Evolutionary conservation across 2,888 invertebrate genomes (phyloP).

Genomic region (Tachina lurida): DNA sequence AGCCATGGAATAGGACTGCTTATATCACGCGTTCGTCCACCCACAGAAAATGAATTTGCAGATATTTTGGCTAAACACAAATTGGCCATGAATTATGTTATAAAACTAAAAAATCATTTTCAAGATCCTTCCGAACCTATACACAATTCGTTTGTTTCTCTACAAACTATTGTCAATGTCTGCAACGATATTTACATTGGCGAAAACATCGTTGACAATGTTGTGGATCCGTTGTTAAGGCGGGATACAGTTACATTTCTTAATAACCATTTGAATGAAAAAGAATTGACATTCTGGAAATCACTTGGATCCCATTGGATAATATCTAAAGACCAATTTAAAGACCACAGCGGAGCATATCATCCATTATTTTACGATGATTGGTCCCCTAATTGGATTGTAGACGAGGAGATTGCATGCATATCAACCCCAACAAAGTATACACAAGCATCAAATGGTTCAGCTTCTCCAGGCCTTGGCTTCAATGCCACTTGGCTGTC

Average conservation of each 20-base stretch:
- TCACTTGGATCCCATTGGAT: conserved; percentile 98
- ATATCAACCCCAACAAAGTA: conserved; percentile 79
- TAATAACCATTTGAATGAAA: conserved; percentile 96
- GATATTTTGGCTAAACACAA: conserved; percentile 99
- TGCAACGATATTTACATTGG: conserved; percentile 94
- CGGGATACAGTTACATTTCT: conserved; percentile 96
- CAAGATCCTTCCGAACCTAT: conserved; percentile 98
- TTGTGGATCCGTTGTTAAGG: conserved; percentile 94
- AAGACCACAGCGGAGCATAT: conserved; percentile 93
- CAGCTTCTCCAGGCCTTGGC: conserved; percentile 66
- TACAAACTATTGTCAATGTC: conserved; percentile 97
- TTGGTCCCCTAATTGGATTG: conserved; percentile 95
- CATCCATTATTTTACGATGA: conserved; percentile 98
- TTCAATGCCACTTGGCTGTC: conserved; percentile 86
- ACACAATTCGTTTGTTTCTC: conserved; percentile 98
- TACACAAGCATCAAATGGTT: conserved; percentile 52
- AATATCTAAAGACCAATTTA: conserved; percentile 96
- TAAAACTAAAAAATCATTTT: conserved; percentile 97
- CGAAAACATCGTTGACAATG: conserved; percentile 91
- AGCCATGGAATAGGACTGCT: conserved; percentile 95
- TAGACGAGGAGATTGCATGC: conserved; percentile 88
- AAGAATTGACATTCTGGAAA: conserved; percentile 98
- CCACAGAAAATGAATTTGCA: conserved; percentile 96
- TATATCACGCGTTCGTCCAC: conserved; percentile 96
- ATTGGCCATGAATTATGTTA: conserved; percentile 96